A percentile compares a stretch with the other conserved stretches of the same genome.
Conservation (phyloP, 1,140 invertebrate genomes). For the Procambarus virginalis region DNA sequence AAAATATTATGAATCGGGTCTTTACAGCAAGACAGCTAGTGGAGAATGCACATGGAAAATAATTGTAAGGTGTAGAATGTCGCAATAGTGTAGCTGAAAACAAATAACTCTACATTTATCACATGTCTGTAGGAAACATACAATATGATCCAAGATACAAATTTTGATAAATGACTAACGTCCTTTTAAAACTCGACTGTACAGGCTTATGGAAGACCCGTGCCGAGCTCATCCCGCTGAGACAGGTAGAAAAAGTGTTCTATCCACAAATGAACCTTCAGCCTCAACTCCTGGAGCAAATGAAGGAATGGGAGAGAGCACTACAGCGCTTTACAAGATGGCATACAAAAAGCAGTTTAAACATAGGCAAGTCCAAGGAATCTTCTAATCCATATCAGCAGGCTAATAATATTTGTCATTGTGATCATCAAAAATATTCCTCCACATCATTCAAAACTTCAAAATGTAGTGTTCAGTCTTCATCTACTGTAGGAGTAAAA, state of each 20-base stretch:
- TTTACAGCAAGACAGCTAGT: no score
- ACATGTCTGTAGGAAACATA: no score
- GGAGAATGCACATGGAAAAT: no score
- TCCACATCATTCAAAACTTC: neutral
- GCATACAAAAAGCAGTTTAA: constrained; percentile 73
- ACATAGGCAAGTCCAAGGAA: constrained; percentile 22
- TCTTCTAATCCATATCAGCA: neutral
- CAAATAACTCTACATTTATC: no score
- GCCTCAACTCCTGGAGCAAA: constrained; percentile 58
- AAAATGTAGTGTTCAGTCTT: neutral
- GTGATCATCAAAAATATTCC: neutral
- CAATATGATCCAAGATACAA: no score
- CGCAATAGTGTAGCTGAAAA: no score
- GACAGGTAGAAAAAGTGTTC: constrained; percentile 80
- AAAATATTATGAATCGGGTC: no score
- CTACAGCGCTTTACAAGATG: constrained; percentile 81
- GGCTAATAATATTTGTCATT: neutral
- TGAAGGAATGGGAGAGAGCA: constrained; percentile 80
- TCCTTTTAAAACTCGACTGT: neutral
- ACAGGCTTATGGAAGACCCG: constrained; percentile 82
- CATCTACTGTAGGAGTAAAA: neutral
- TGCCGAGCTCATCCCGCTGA: constrained; percentile 80
- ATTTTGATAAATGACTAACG: no score
- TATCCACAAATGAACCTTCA: constrained; percentile 72
- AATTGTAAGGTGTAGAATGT: no score